Percentiles rank a stretch among this genome's conserved stretches.
phyloP scores from a whole-genome alignment of 2,888 invertebrate genomes.

The Andrena chrysosceles region DNA sequence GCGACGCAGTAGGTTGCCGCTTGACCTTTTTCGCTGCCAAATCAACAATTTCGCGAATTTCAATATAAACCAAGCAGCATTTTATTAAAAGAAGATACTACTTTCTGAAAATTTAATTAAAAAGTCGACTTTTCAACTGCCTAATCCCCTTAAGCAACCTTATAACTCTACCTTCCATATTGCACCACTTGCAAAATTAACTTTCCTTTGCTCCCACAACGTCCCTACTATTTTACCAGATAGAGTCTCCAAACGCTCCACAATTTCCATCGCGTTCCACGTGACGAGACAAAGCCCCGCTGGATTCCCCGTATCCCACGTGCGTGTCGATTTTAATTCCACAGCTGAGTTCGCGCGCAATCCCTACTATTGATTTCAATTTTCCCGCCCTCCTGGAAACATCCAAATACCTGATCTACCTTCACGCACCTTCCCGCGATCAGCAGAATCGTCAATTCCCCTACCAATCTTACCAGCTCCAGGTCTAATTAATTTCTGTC shows the following conservation, averaged over 20 bases:
- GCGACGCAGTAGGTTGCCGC: too few species aligned
- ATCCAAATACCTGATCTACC: neutral
- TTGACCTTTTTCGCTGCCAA: too few species aligned
- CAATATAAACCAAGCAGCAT: too few species aligned
- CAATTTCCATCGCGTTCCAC: neutral
- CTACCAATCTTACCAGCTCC: neutral
- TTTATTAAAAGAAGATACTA: too few species aligned
- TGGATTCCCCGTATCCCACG: neutral
- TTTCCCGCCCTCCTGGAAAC: neutral
- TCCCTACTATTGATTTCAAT: constrained; percentile 17
- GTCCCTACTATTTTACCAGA: too few species aligned
- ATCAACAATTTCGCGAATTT: too few species aligned
- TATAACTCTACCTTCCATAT: too few species aligned
- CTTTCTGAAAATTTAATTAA: too few species aligned
- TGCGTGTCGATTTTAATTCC: constrained; percentile 5
- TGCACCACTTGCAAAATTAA: too few species aligned
- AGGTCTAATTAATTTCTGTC: constrained; percentile 43
- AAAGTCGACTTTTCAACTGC: too few species aligned
- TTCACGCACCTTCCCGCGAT: constrained; percentile 21
- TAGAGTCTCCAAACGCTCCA: neutral
- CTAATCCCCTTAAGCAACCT: too few species aligned
- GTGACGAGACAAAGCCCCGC: constrained; percentile 2
- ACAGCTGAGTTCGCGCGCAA: neutral
- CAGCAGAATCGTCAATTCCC: constrained; percentile 5
- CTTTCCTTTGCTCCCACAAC: too few species aligned